A percentile compares a stretch with the other conserved stretches of the same genome.
These are phyloP conservation scores for human DNA, from an alignment of 2,113 vertebrate genomes.

Conservation along the genomic window GRCh38 chr18:71872501-71873000, in stretches of 20 bases:
- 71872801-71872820: not conserved
- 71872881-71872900: too few species aligned
- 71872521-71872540: not conserved
- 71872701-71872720: not conserved
- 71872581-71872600: not conserved
- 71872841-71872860: not conserved
- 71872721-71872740: not conserved
- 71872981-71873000: too few species aligned
- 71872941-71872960: rapidly evolving
- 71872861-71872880: not conserved
- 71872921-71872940: rapidly evolving
- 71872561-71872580: not conserved
- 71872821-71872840: not conserved
- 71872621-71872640: not conserved
- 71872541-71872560: not conserved
- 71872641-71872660: not conserved
- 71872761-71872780: not conserved
- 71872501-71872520: not conserved
- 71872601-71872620: not conserved
- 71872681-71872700: not conserved
- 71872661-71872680: not conserved
- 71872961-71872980: not conserved
- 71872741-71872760: not conserved
- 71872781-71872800: not conserved
- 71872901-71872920: not conserved